phyloP scores from a whole-genome alignment of 1,140 invertebrate species.

The Amphibalanus amphitrite region DNA sequence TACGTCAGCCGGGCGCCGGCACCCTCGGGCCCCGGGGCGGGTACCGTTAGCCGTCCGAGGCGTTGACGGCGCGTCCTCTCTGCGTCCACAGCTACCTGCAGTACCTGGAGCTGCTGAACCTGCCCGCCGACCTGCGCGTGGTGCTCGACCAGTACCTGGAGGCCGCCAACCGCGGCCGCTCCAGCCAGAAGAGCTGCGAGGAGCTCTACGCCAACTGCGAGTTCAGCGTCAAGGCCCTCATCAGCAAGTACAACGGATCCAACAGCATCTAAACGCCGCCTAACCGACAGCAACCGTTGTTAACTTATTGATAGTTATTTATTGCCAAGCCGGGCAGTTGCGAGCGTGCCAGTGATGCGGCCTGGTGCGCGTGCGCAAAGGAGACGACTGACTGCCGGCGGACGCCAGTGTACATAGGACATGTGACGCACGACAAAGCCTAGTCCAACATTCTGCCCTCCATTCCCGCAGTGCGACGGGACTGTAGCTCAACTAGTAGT shows the following conservation, averaged over 20 bases:
- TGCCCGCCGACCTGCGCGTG: constrained; percentile 19
- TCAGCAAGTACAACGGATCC: constrained; percentile 18
- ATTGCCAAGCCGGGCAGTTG: neutral
- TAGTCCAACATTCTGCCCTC: neutral
- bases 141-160: constrained; percentile 21
- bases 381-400: neutral
- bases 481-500: neutral
- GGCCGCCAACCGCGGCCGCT: constrained; percentile 21
- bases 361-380: neutral
- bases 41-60: neutral
- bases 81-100: constrained; percentile 19
- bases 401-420: neutral
- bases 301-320: constrained; percentile 2
- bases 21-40: too few relatives aligned
- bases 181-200: constrained; percentile 20
- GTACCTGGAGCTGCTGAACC: constrained; percentile 19
- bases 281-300: neutral
- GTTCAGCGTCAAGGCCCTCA: constrained; percentile 22
- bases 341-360: neutral
- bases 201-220: constrained; percentile 20
- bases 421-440: neutral
- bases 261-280: neutral
- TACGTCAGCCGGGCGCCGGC: neutral
- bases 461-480: neutral
- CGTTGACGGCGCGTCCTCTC: neutral